phyloP scores from a whole-genome alignment of 2,797 vertebrate genomes.

The Serranus cabrilla region DNA sequence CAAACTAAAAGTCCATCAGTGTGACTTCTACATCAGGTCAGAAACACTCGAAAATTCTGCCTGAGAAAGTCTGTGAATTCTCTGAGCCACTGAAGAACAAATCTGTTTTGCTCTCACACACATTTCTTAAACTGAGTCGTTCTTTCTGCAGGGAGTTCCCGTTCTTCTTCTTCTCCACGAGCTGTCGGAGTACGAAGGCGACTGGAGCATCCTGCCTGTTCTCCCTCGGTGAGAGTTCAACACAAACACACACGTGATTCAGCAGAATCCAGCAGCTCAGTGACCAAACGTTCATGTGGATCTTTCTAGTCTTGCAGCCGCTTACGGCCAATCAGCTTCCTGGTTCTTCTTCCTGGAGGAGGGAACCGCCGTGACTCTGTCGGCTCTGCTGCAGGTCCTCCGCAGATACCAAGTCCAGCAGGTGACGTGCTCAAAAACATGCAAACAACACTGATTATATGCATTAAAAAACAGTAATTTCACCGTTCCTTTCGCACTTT shows the following conservation, averaged over 20 bases:
- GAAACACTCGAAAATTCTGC: too few species aligned
- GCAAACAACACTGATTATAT: not conserved
- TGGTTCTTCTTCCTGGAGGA: conserved; percentile 95
- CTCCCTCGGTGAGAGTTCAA: conserved; percentile 81
- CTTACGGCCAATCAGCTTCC: conserved; percentile 76
- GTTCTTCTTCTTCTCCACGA: conserved; percentile 89
- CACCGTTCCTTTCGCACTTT: not conserved
- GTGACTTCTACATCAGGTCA: too few species aligned
- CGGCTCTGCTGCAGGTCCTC: conserved; percentile 85
- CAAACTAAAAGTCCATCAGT: too few species aligned
- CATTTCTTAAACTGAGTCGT: not conserved
- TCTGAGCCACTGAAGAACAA: too few species aligned
- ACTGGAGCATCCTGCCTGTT: conserved; percentile 91
- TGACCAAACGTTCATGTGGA: too few species aligned
- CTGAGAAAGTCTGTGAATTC: too few species aligned
- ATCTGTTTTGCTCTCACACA: too few species aligned
- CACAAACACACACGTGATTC: too few species aligned
- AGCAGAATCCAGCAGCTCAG: too few species aligned
- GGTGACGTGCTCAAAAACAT: conserved; percentile 60
- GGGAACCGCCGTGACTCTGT: conserved; percentile 87
- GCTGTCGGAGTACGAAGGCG: conserved; percentile 86
- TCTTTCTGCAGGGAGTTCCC: conserved; percentile 82
- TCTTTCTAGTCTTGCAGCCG: conserved; percentile 65
- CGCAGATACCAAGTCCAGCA: conserved; percentile 80
- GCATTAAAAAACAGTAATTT: not conserved